Evolutionary conservation across 2,113 vertebrate species (phyloP).

Genomic region (Gallinago media): DNA sequence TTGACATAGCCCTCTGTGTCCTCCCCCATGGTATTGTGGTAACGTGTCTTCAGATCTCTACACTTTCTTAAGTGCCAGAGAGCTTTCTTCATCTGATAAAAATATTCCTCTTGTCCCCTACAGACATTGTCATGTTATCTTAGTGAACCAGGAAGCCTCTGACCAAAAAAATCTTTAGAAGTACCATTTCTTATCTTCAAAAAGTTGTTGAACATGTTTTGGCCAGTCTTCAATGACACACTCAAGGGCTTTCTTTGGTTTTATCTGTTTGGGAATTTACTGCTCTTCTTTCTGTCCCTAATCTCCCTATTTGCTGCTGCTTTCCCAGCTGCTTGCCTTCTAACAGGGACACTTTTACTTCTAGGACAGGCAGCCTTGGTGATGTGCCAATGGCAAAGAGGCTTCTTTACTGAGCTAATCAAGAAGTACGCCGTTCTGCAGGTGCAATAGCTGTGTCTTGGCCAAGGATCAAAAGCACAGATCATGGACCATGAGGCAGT

Average conservation of each 20-base stretch:
- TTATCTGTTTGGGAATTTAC: background rate
- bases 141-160: background rate
- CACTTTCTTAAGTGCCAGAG: background rate
- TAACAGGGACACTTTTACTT: background rate
- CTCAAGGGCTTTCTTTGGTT: background rate
- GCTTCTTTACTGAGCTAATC: background rate
- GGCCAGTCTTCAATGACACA: background rate
- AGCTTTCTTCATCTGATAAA: background rate
- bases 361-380: background rate
- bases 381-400: background rate
- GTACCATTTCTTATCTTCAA: background rate
- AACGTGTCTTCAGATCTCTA: background rate
- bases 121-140: background rate
- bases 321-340: background rate
- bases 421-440: background rate
- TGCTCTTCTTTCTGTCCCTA: background rate
- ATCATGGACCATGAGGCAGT: background rate
- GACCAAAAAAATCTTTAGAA: background rate
- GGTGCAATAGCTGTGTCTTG: background rate
- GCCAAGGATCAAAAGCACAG: background rate
- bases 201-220: background rate
- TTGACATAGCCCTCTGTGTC: background rate
- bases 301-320: background rate
- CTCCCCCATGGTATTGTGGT: background rate
- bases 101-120: background rate